Evolutionary conservation across 1,140 invertebrate species (phyloP).

Genomic region (Drosophila elegans): DNA sequence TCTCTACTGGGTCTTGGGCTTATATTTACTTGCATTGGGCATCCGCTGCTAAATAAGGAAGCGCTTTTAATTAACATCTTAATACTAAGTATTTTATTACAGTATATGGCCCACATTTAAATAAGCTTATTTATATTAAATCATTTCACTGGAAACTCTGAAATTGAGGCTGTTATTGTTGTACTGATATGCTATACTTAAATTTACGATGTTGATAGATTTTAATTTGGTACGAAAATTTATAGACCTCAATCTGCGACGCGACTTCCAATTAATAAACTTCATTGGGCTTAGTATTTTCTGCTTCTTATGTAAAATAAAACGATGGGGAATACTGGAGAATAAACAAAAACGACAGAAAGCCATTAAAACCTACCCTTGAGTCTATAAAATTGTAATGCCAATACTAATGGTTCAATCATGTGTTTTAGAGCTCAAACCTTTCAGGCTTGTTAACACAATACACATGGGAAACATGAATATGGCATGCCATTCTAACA

Average conservation of each 20-base stretch:
- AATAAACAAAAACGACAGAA: too few species aligned
- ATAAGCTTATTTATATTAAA: background rate
- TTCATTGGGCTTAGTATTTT: too few species aligned
- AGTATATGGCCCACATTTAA: background rate
- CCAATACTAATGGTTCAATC: background rate
- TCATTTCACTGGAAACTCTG: background rate
- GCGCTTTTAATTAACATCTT: background rate
- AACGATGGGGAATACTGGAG: too few species aligned
- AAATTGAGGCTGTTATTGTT: too few species aligned
- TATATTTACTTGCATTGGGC: constrained; percentile 21
- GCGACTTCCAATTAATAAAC: too few species aligned
- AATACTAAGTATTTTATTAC: background rate
- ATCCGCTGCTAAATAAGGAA: constrained; percentile 2
- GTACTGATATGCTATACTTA: too few species aligned
- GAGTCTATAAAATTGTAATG: background rate
- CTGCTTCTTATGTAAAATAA: too few species aligned
- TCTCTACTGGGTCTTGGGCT: constrained; percentile 32
- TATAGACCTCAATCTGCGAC: too few species aligned
- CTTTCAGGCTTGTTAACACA: background rate
- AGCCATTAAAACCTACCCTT: too few species aligned
- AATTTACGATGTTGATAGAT: too few species aligned
- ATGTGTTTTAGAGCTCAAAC: background rate
- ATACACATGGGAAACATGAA: background rate
- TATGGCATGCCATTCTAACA: background rate
- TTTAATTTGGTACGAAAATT: too few species aligned